Evolutionary conservation across 2,888 invertebrate species (phyloP).

Genomic region (Brachyopa scutellaris): DNA sequence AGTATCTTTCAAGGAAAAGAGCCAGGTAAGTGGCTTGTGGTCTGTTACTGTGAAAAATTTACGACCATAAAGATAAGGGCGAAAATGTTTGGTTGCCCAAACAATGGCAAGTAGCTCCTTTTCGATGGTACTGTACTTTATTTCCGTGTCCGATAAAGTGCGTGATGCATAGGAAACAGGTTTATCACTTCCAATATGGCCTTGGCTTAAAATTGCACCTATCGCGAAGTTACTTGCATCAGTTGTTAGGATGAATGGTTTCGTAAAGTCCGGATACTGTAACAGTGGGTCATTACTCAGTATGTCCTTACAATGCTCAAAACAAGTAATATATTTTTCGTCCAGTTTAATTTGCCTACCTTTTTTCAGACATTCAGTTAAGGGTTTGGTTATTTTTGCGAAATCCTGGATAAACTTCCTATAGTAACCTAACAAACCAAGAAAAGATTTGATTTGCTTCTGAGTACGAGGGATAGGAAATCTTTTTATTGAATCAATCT

Average conservation of each 20-base stretch:
- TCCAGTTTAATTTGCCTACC: slow-evolving; percentile 9
- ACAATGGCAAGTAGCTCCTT: too few species aligned
- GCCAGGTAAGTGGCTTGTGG: too few species aligned
- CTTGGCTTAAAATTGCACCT: slow-evolving; percentile 20
- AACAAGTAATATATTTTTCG: slow-evolving; percentile 12
- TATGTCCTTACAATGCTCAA: slow-evolving; percentile 51
- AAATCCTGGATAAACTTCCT: slow-evolving; percentile 68
- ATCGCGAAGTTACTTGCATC: slow-evolving; percentile 42
- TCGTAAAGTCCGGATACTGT: slow-evolving; percentile 19
- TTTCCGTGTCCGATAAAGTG: slow-evolving; percentile 35
- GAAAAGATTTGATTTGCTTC: slow-evolving; percentile 67
- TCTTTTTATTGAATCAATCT: slow-evolving; percentile 56
- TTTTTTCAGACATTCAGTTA: slow-evolving; percentile 55
- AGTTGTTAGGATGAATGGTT: slow-evolving; percentile 28
- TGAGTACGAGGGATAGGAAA: slow-evolving; percentile 12
- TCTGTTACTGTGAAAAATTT: slow-evolving; percentile 50
- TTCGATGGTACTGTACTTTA: slow-evolving; percentile 35
- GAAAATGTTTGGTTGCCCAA: too few species aligned
- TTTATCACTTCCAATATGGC: slow-evolving; percentile 36
- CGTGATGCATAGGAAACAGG: slow-evolving; percentile 42
- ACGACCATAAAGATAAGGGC: slow-evolving; percentile 7
- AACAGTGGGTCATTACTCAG: slow-evolving; percentile 42
- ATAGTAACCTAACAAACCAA: slow-evolving; percentile 67
- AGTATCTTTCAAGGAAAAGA: too few species aligned
- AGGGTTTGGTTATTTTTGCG: slow-evolving; percentile 58